A percentile compares a stretch with the other conserved stretches of the same genome.
phyloP scores from a whole-genome alignment of 2,888 invertebrate species.

The Drosophila mimica region DNA sequence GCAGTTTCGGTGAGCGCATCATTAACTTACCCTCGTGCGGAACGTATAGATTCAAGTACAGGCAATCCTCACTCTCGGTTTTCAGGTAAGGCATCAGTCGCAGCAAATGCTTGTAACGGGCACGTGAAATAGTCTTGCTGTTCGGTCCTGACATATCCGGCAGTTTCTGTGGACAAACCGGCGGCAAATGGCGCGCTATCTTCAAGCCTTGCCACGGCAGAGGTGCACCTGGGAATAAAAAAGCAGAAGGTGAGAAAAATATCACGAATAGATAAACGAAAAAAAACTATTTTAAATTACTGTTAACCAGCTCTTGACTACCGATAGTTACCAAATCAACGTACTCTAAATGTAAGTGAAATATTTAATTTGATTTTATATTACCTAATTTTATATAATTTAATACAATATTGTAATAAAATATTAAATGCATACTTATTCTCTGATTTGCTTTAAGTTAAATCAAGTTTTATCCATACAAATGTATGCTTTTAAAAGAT shows the following conservation, averaged over 20 bases:
- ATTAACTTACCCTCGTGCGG: conserved; percentile 91
- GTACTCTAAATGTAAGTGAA: background rate
- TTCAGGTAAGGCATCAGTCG: conserved; percentile 89
- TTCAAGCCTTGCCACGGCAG: conserved; percentile 91
- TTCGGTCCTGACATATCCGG: conserved; percentile 88
- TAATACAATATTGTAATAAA: no score
- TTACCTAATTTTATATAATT: background rate
- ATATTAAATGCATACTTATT: background rate
- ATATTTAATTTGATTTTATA: background rate
- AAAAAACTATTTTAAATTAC: conserved; percentile 34
- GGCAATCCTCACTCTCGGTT: conserved; percentile 93
- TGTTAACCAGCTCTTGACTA: conserved; percentile 7
- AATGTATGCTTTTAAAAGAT: background rate
- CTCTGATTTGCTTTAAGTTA: background rate
- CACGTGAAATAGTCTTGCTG: conserved; percentile 87
- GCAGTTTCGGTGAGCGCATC: conserved; percentile 4
- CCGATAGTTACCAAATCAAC: background rate
- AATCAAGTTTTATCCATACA: background rate
- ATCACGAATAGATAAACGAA: conserved; percentile 40
- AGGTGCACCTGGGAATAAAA: conserved; percentile 87
- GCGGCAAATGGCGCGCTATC: conserved; percentile 89
- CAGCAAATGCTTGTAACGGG: conserved; percentile 90
- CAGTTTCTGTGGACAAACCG: conserved; percentile 94
- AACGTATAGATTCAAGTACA: conserved; percentile 96
- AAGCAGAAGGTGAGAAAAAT: background rate